A percentile compares a stretch with the other conserved stretches of the same genome.
These are phyloP conservation scores for Phalanger gymnotis DNA, from an alignment of 2,797 vertebrate genomes.

Conservation along the genomic window DNA sequence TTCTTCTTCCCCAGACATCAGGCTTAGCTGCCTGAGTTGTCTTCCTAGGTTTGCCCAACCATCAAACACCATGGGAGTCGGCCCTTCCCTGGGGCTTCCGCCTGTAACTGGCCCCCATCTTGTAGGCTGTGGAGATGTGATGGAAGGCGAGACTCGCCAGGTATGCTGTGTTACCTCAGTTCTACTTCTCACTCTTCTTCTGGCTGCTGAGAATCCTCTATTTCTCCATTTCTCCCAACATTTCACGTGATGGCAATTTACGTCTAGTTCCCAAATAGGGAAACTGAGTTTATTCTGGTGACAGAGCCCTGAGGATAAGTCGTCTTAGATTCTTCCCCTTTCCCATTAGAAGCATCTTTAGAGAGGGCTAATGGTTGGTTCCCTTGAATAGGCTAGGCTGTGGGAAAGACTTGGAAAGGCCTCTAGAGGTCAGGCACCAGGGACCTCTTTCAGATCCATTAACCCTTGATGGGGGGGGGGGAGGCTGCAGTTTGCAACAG, in stretches of 20 bases:
- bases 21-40: neutral
- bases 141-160: constrained; percentile 81
- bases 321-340: constrained; percentile 3
- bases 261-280: neutral
- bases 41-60: neutral
- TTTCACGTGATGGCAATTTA: neutral
- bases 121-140: constrained; percentile 83
- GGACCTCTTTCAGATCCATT: neutral
- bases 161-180: constrained; percentile 61
- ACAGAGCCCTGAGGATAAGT: neutral
- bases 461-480: neutral
- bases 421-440: neutral
- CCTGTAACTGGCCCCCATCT: constrained; percentile 72
- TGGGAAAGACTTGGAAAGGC: neutral
- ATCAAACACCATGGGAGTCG: constrained; percentile 75
- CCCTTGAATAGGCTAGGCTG: neutral
- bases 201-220: neutral
- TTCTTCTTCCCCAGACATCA: constrained; percentile 40
- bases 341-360: constrained; percentile 12
- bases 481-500: neutral
- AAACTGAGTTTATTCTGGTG: neutral
- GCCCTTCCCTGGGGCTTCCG: constrained; percentile 77
- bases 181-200: neutral
- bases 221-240: neutral
- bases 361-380: neutral